A percentile compares a stretch with the other conserved stretches of the same genome.
Evolutionary conservation across 2,797 vertebrate genomes (phyloP).

Genomic region (Lagothrix lagotricha): DNA sequence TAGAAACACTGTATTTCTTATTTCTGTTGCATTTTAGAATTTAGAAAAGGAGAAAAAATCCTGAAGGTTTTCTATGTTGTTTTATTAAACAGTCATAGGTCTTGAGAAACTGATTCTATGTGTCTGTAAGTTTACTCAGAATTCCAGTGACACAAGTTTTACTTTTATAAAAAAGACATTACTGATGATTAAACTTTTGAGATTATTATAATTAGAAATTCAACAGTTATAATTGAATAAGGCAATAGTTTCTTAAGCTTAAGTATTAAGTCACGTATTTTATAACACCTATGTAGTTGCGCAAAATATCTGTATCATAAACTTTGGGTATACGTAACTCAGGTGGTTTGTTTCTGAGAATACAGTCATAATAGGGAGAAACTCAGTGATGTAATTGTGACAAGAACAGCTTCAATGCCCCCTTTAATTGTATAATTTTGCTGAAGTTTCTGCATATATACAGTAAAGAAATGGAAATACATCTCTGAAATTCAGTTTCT

Average conservation of each 20-base stretch:
- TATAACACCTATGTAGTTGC: not conserved
- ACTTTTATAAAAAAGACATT: not conserved
- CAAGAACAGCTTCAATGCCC: not conserved
- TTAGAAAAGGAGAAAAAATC: not conserved
- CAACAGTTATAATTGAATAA: not conserved
- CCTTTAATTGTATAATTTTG: not conserved
- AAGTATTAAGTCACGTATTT: not conserved
- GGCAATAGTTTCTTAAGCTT: not conserved
- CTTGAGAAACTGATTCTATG: not conserved
- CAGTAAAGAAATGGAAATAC: not conserved
- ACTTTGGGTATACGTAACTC: not conserved
- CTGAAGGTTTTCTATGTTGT: not conserved
- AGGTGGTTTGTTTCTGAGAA: not conserved
- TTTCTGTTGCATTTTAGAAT: not conserved
- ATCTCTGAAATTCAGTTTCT: not conserved
- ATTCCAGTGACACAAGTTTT: not conserved
- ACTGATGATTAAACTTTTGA: not conserved
- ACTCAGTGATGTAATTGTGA: not conserved
- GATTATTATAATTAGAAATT: not conserved
- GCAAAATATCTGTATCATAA: not conserved
- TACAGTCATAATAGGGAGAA: not conserved
- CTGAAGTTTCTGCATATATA: not conserved
- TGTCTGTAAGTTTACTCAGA: not conserved
- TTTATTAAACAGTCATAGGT: not conserved
- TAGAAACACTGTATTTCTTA: not conserved